Evolutionary conservation across 1,140 invertebrate genomes (phyloP), one percentile per base, ranked within the genome.

Genomic region (Antheraea pernyi): DNA sequence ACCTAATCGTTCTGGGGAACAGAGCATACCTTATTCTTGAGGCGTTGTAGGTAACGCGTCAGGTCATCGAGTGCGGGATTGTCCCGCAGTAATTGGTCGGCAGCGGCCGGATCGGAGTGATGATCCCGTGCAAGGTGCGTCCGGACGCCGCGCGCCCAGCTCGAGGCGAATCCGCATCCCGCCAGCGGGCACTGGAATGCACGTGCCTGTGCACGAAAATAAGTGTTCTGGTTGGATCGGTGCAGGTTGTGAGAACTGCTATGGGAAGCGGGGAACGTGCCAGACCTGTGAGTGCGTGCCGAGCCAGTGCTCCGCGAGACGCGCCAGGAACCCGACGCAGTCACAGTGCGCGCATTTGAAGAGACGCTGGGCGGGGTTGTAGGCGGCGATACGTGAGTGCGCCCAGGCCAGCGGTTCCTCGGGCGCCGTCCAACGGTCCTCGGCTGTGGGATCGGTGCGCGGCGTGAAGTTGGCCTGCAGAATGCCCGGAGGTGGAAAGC

Each of bases 261-360:
- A 42, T 11, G 39, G 39, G 39, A 42, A n/a, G n/a, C n/a, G n/a
- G n/a, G n/a, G n/a, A 11, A 42, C 11, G 39, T 11, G 58, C 3
- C 39, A 19, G 59, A 75, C 74, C 70, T 79, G 95, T 16, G 95
- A 96, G 86, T 97, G 97, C 8, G 96, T 95, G 42, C 96, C 96
- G 37, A 97, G 93, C 94, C 97, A 98, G 84, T 97, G 97, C 80
- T 97, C 97, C 0, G 96, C 96, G 5, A 97, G 94, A 68, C 97
- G 93, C 13, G 96, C 95, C 30, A 97, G 93, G 73, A 97, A 96
- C 5, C 95, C 95, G 60, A 97, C 95, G 82, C 96, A 95, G 76
- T 97, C 96, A 81, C 97, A 96, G 76, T 96, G 95, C 7, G 95
- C 93, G 88, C 96, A 96, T 76, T 95, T 94, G 90, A 96, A 96